Percentiles rank a stretch among this genome's conserved stretches.
phyloP scores from a whole-genome alignment of 1,140 invertebrate genomes.

The Diorhabda sublineata region DNA sequence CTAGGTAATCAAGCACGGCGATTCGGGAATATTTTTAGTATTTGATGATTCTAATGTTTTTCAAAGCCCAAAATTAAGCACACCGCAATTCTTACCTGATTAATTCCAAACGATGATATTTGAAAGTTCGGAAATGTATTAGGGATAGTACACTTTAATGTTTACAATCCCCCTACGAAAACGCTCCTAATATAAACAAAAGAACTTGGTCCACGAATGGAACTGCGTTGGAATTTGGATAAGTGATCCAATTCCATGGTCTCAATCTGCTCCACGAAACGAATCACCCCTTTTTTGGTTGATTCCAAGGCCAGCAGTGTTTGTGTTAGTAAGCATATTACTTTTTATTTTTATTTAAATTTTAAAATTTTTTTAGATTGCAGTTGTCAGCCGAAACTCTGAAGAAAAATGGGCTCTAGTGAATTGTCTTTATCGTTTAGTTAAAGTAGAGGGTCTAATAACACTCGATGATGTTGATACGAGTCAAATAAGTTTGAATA shows the following conservation, averaged over 20 bases:
- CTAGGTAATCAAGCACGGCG: no score
- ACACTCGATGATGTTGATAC: constrained; percentile 63
- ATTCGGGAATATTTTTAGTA: no score
- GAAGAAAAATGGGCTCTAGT: constrained; percentile 80
- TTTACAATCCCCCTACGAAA: neutral
- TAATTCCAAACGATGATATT: no score
- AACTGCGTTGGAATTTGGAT: neutral
- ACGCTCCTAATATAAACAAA: constrained; percentile 48
- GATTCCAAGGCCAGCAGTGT: neutral
- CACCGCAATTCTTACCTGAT: no score
- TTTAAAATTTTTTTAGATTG: constrained; percentile 3
- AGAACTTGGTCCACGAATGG: constrained; percentile 69
- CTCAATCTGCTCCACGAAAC: neutral
- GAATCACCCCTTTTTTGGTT: neutral
- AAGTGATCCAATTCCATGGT: neutral
- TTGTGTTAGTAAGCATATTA: neutral
- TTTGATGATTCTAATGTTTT: no score
- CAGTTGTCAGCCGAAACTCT: neutral
- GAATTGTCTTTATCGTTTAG: constrained; percentile 61
- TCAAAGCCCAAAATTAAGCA: no score
- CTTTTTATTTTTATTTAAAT: neutral
- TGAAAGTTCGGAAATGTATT: no score
- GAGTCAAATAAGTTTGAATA: constrained; percentile 58
- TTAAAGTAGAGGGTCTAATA: constrained; percentile 53
- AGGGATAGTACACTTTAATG: no score